Conservation (phyloP, 2,888 invertebrate species). For the Barypeithes pellucidus region DNA sequence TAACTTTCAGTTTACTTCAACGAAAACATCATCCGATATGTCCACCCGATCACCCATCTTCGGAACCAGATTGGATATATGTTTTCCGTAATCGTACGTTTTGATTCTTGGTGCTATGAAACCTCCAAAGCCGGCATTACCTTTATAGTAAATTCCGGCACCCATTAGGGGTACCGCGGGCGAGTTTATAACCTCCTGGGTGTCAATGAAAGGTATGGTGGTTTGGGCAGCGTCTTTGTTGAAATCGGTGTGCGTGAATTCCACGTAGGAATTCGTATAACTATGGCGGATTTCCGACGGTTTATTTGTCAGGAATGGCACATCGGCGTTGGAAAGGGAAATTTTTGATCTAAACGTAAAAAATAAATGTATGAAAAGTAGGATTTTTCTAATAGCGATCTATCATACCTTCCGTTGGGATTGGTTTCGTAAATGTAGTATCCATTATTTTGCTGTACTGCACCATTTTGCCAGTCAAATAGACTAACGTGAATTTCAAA, state of each 20-base stretch:
- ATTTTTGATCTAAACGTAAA: conserved; percentile 73
- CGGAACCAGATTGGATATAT: conserved; percentile 72
- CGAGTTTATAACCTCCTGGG: conserved; percentile 79
- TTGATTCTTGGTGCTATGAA: conserved; percentile 83
- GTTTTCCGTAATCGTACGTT: conserved; percentile 82
- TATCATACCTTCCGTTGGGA: conserved; percentile 32
- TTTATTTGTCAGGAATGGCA: conserved; percentile 75
- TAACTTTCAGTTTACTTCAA: conserved; percentile 10
- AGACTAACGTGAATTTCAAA: conserved; percentile 85
- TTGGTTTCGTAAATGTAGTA: conserved; percentile 27
- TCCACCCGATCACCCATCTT: conserved; percentile 39
- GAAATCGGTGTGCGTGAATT: conserved; percentile 76
- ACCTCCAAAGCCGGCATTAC: conserved; percentile 80
- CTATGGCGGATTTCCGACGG: conserved; percentile 45
- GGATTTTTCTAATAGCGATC: background rate
- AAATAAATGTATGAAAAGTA: background rate
- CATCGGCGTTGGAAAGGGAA: conserved; percentile 75
- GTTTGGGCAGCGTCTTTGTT: conserved; percentile 85
- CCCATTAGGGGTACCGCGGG: conserved; percentile 82
- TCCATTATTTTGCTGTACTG: conserved; percentile 5
- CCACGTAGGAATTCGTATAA: conserved; percentile 69
- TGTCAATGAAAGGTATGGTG: conserved; percentile 86
- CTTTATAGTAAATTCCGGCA: conserved; percentile 85
- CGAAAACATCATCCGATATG: background rate
- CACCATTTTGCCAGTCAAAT: conserved; percentile 75